Conservation (phyloP, 1,140 invertebrate species). For the Probaryconus sp. region DNA sequence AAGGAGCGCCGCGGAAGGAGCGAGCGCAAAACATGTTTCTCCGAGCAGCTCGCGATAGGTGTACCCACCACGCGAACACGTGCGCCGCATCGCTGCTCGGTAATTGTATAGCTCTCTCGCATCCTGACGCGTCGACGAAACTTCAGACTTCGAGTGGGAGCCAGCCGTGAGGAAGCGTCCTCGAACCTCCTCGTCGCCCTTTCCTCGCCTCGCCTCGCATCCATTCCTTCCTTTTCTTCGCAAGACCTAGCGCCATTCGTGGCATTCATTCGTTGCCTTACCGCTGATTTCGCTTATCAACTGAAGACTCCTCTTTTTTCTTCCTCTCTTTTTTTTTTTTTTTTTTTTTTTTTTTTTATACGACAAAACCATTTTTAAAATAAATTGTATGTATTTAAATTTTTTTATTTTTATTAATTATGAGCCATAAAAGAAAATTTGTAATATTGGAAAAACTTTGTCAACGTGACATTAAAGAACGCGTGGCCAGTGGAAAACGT, state of each 20-base stretch:
- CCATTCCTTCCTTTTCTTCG: constrained; percentile 12
- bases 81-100: constrained; percentile 39
- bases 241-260: background rate
- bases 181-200: constrained; percentile 26
- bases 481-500: too few relatives aligned
- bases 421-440: too few relatives aligned
- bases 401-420: too few relatives aligned
- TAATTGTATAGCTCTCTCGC: constrained; percentile 59
- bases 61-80: constrained; percentile 40
- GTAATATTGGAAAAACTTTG: too few relatives aligned
- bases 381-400: too few relatives aligned
- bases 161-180: constrained; percentile 36
- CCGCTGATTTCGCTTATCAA: constrained; percentile 31
- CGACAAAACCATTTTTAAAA: too few relatives aligned
- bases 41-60: background rate
- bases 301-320: too few relatives aligned
- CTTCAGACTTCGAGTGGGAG: constrained; percentile 35
- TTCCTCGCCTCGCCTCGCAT: constrained; percentile 14
- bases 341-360: too few relatives aligned
- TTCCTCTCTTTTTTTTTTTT: too few relatives aligned
- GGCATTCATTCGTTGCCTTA: background rate
- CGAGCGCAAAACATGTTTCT: constrained; percentile 9
- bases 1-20: constrained; percentile 20
- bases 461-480: too few relatives aligned
- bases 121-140: constrained; percentile 41